phyloP scores from a whole-genome alignment of 2,797 vertebrate genomes.

The Acipenser ruthenus region DNA sequence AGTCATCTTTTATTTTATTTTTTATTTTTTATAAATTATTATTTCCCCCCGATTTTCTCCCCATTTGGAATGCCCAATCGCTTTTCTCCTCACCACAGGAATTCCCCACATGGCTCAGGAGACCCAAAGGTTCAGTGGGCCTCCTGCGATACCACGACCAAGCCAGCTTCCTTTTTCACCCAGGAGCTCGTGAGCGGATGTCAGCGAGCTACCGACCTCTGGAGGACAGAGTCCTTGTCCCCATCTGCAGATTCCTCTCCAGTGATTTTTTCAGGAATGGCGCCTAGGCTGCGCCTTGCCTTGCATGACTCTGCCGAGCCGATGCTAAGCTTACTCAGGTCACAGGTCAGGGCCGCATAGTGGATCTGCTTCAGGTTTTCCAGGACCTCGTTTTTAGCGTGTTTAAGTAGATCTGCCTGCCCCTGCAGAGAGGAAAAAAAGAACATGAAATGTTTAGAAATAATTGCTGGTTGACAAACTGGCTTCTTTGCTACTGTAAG shows the following conservation, averaged over 20 bases:
- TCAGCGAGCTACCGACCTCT: too few species aligned
- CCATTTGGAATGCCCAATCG: too few species aligned
- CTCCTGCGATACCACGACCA: too few species aligned
- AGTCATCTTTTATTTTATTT: conserved; percentile 23
- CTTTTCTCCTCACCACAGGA: too few species aligned
- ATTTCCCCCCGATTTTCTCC: too few species aligned
- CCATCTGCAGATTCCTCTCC: conserved; percentile 60
- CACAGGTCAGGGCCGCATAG: conserved; percentile 80
- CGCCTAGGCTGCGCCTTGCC: conserved; percentile 72
- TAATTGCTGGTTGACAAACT: background rate
- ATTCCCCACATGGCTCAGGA: too few species aligned
- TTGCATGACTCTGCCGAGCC: conserved; percentile 53
- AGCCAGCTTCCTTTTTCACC: too few species aligned
- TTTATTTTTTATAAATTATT: conserved; percentile 11
- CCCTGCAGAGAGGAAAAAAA: conserved; percentile 59
- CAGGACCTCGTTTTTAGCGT: conserved; percentile 82
- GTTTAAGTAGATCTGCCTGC: conserved; percentile 90
- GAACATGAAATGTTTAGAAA: background rate
- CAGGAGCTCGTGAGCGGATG: too few species aligned
- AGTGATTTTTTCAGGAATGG: conserved; percentile 73
- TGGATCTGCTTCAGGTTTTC: conserved; percentile 96
- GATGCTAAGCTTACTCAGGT: conserved; percentile 73
- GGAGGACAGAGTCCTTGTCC: conserved; percentile 33
- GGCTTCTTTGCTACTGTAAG: background rate
- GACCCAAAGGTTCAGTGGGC: too few species aligned